Percentiles rank a stretch among this genome's conserved stretches.
Evolutionary conservation across 2,888 invertebrate species (phyloP).

Genomic region (Spilarctia lutea): DNA sequence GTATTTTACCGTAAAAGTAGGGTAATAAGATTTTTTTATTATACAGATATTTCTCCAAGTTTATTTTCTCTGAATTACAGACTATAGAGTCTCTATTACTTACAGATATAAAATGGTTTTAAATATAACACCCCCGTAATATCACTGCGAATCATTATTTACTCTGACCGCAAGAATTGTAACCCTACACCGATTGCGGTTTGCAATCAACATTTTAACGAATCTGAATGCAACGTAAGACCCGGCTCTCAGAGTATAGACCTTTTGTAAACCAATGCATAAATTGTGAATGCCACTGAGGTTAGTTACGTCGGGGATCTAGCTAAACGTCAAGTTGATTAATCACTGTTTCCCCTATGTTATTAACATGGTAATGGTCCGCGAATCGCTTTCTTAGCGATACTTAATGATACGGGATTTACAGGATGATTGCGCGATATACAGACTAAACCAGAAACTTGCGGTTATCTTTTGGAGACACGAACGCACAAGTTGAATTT

Average conservation of each 20-base stretch:
- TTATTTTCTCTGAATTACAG: neutral
- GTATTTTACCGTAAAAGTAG: neutral
- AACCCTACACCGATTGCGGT: slow-evolving; percentile 38
- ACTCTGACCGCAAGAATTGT: slow-evolving; percentile 21
- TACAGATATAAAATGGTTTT: neutral
- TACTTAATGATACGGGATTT: slow-evolving; percentile 85
- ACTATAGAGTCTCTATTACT: no score
- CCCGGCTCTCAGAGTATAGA: slow-evolving; percentile 59
- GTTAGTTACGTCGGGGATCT: slow-evolving; percentile 69
- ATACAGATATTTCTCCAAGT: neutral
- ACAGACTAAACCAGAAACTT: slow-evolving; percentile 58
- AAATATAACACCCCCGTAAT: slow-evolving; percentile 3
- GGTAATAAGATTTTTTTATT: neutral
- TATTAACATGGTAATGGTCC: slow-evolving; percentile 86
- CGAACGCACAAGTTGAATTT: slow-evolving; percentile 62
- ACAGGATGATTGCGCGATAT: slow-evolving; percentile 78
- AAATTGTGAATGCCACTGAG: slow-evolving; percentile 74
- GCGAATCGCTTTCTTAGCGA: slow-evolving; percentile 85
- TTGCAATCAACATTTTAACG: slow-evolving; percentile 46
- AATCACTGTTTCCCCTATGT: slow-evolving; percentile 82
- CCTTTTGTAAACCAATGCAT: slow-evolving; percentile 79
- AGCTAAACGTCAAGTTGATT: slow-evolving; percentile 83
- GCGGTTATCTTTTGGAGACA: slow-evolving; percentile 71
- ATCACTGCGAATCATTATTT: slow-evolving; percentile 12
- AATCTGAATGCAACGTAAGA: slow-evolving; percentile 41